Percentiles rank a stretch among this genome's conserved stretches.
phyloP scores from a whole-genome alignment of 2,797 vertebrate genomes.

The Cyclopterus lumpus region DNA sequence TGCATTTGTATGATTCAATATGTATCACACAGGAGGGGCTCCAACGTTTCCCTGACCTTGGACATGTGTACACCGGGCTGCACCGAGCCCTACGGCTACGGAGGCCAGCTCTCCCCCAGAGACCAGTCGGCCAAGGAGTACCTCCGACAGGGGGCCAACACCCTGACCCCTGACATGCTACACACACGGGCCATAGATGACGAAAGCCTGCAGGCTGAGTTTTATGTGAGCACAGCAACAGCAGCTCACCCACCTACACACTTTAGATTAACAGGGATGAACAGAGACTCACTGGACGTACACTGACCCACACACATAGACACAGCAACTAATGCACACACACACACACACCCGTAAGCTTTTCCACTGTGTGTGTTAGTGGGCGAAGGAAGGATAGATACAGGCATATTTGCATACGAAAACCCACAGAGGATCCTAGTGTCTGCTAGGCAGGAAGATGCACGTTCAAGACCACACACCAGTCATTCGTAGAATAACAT shows the following conservation, averaged over 20 bases:
- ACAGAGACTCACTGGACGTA: slow-evolving; percentile 45
- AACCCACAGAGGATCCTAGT: slow-evolving; percentile 57
- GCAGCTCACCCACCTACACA: slow-evolving; percentile 56
- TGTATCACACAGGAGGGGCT: slow-evolving; percentile 89
- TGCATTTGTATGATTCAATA: slow-evolving; percentile 11
- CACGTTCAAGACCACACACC: slow-evolving; percentile 30
- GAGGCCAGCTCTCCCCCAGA: slow-evolving; percentile 92
- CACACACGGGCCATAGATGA: slow-evolving; percentile 94
- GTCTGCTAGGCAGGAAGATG: slow-evolving; percentile 63
- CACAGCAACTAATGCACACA: not conserved
- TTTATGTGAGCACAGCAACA: slow-evolving; percentile 89
- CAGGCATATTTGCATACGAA: slow-evolving; percentile 68
- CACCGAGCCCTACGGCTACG: slow-evolving; percentile 95
- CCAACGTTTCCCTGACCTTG: slow-evolving; percentile 97
- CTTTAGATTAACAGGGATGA: slow-evolving; percentile 54
- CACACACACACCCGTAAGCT: slow-evolving; percentile 64
- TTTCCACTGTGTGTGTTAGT: slow-evolving; percentile 63
- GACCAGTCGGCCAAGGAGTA: slow-evolving; percentile 94
- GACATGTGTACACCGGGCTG: slow-evolving; percentile 98
- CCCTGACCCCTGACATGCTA: slow-evolving; percentile 89
- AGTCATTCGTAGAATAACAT: slow-evolving; percentile 20
- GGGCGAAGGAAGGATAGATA: slow-evolving; percentile 65
- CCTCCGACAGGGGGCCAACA: slow-evolving; percentile 89
- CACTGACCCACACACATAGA: slow-evolving; percentile 37
- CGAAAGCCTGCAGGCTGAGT: slow-evolving; percentile 94